Evolutionary conservation across 2,888 invertebrate species (phyloP).

Genomic region (Apotomis betuletana): DNA sequence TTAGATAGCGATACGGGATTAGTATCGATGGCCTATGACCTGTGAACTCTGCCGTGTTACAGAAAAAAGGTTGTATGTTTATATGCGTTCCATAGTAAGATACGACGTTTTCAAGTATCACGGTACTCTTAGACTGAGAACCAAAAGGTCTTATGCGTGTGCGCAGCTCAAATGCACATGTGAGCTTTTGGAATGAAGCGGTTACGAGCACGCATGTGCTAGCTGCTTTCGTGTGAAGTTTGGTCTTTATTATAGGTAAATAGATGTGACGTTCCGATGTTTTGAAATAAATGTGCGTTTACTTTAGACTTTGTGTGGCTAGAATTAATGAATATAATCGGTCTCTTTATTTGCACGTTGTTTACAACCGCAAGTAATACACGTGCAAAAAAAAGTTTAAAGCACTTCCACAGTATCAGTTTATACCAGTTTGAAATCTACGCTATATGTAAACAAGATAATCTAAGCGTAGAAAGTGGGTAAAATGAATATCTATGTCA

Average conservation of each 20-base stretch:
- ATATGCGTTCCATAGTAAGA: too few relatives aligned
- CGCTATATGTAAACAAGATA: too few relatives aligned
- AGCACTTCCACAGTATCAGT: too few relatives aligned
- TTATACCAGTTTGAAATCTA: too few relatives aligned
- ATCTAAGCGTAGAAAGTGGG: too few relatives aligned
- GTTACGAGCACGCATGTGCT: constrained; percentile 13
- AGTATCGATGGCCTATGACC: constrained; percentile 33
- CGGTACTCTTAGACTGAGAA: background rate
- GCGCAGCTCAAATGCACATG: background rate
- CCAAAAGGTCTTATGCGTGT: constrained; percentile 9
- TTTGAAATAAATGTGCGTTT: background rate
- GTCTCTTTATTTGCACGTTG: too few relatives aligned
- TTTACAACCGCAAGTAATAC: too few relatives aligned
- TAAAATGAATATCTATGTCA: too few relatives aligned
- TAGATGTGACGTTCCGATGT: constrained; percentile 6
- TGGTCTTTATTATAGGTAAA: constrained; percentile 35
- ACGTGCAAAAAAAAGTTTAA: too few relatives aligned
- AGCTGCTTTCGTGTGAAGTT: constrained; percentile 35
- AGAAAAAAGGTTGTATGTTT: too few relatives aligned
- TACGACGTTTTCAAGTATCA: too few relatives aligned
- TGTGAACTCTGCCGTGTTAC: constrained; percentile 5
- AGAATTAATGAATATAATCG: too few relatives aligned
- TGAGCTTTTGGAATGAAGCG: background rate
- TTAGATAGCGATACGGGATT: constrained; percentile 38
- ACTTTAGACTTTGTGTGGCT: background rate